Conservation (phyloP, 2,797 vertebrate genomes). For the Oreochromis mossambicus region DNA sequence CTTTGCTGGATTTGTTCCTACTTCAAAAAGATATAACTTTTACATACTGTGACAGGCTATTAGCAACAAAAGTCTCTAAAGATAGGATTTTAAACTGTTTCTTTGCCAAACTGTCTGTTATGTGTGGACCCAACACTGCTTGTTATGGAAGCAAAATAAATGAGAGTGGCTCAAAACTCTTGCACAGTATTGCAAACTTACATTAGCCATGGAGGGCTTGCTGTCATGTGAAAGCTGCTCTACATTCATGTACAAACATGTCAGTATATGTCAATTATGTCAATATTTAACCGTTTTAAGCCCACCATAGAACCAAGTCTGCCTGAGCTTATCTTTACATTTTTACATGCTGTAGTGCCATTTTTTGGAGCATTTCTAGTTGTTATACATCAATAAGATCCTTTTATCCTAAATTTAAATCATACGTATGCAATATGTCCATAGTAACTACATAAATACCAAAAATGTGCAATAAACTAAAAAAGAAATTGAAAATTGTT, state of each 20-base stretch:
- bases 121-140: background rate
- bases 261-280: background rate
- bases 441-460: background rate
- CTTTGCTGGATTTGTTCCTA: background rate
- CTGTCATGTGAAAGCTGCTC: background rate
- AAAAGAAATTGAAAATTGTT: background rate
- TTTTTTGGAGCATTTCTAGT: background rate
- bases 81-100: accelerated
- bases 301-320: background rate
- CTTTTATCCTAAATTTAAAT: background rate
- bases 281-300: accelerated
- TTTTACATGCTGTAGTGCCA: background rate
- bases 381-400: background rate
- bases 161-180: background rate
- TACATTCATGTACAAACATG: background rate
- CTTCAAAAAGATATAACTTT: background rate
- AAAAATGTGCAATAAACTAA: background rate
- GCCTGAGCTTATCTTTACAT: background rate
- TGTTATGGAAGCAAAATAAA: background rate
- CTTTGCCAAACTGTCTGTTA: background rate
- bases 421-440: accelerated
- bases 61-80: background rate
- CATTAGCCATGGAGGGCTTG: background rate
- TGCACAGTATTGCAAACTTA: background rate
- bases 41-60: background rate